Evolutionary conservation across 2,888 invertebrate species (phyloP), one percentile per base, ranked within the genome.

Genomic region (Plebejus anna): DNA sequence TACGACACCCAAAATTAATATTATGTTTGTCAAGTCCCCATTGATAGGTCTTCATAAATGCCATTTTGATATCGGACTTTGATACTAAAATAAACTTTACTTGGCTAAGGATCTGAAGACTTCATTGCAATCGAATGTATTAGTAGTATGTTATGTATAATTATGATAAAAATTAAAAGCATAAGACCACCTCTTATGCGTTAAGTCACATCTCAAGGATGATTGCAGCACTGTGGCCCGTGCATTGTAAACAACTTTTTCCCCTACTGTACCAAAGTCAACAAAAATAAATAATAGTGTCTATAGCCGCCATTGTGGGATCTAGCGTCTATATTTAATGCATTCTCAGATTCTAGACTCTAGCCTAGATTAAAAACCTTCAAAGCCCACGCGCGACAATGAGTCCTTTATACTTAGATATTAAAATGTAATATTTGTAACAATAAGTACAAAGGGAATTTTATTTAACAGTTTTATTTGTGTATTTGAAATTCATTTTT

Each of bases 211-310:
- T 76, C 32, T 76, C 79, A 79, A 70, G 81, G 82, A 80, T 84
- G 84, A 86, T 86, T 85, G 83, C 84, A 82, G 81, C 81, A 42
- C 86, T 81, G 84, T 84, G 83, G 16, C 73, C 73, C 73, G 83
- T 87, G 88, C 90, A 88, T 87, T 85, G 84, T 87, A 89, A 89
- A 89, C 88, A 90, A 89, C 87, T 86, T 87, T 85, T 84, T 82
- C 85, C 28, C 80, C 81, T 81, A 87, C 87, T 89, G 85, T 87
- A 84, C 83, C 86, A 87, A 88, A 89, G 84, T 79, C 82, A 83
- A 87, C 88, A 87, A 77, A 79, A 80, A 82, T 82, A 86, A 85
- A 88, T 88, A 89, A 88, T 86, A 85, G 83, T 84, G 85, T 87
- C 86, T 84, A 82, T 84, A 79, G 81, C 81, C 72, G 72, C 72